phyloP scores from a whole-genome alignment of 1,140 invertebrate genomes.

The Megalonaias nervosa region DNA sequence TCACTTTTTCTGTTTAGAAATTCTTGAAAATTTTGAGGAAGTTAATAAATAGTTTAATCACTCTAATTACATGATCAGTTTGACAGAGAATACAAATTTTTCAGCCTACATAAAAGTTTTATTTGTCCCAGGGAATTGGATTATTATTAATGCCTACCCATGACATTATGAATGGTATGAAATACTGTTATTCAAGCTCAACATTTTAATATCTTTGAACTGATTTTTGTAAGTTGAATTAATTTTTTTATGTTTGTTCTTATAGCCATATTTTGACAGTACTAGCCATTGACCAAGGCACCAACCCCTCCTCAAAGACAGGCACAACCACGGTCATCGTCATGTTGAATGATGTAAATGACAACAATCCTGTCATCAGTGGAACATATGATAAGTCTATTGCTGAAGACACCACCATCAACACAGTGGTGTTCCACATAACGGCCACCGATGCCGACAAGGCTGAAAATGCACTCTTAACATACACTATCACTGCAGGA shows the following conservation, averaged over 20 bases:
- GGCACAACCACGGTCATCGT: constrained; percentile 51
- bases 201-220: background rate
- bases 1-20: too few relatives aligned
- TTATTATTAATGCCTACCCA: too few relatives aligned
- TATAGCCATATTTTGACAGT: constrained; percentile 43
- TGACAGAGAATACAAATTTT: too few relatives aligned
- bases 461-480: constrained; percentile 45
- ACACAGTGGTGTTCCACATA: constrained; percentile 48
- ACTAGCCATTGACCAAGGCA: constrained; percentile 40
- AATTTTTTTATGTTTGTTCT: background rate
- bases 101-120: too few relatives aligned
- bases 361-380: constrained; percentile 44
- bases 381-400: constrained; percentile 46
- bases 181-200: background rate
- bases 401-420: constrained; percentile 44
- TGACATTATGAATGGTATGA: too few relatives aligned
- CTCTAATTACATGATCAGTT: too few relatives aligned
- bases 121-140: too few relatives aligned
- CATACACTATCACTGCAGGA: constrained; percentile 44
- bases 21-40: too few relatives aligned
- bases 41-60: too few relatives aligned
- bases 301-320: constrained; percentile 30
- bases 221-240: background rate
- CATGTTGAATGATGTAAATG: constrained; percentile 49
- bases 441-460: constrained; percentile 51